Conservation (phyloP, 2,113 vertebrate genomes). For the Perca flavescens region DNA sequence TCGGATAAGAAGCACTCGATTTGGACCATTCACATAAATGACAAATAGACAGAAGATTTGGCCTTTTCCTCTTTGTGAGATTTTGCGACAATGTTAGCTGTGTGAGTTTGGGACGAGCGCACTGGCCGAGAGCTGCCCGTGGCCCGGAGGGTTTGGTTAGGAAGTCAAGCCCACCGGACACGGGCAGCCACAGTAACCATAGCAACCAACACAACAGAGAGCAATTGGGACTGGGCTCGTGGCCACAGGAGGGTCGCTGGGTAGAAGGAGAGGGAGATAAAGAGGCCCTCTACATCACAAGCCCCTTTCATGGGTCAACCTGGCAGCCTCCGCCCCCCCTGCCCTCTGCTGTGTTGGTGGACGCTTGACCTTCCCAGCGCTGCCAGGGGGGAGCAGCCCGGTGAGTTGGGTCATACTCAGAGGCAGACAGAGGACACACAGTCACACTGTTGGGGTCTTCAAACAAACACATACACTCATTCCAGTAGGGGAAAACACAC, state of each 20-base stretch:
- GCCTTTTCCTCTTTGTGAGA: slow-evolving; percentile 58
- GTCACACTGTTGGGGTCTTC: slow-evolving; percentile 29
- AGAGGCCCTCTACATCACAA: slow-evolving; percentile 31
- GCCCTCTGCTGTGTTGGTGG: slow-evolving; percentile 66
- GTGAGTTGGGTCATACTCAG: slow-evolving; percentile 68
- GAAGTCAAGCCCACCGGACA: slow-evolving; percentile 66
- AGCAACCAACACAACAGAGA: slow-evolving; percentile 58
- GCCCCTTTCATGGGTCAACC: slow-evolving; percentile 9
- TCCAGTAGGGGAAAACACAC: background rate
- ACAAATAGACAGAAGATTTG: slow-evolving; percentile 39
- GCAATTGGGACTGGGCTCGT: slow-evolving; percentile 2
- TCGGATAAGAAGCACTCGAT: slow-evolving; percentile 6
- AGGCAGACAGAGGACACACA: slow-evolving; percentile 65
- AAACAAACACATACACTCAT: slow-evolving; percentile 28
- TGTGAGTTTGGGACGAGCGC: slow-evolving; percentile 86
- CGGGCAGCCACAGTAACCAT: slow-evolving; percentile 58
- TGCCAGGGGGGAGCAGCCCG: slow-evolving; percentile 82
- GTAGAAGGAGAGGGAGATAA: slow-evolving; percentile 6
- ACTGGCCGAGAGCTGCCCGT: slow-evolving; percentile 65
- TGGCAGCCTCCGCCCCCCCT: background rate
- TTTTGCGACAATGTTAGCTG: slow-evolving; percentile 75
- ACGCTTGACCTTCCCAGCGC: slow-evolving; percentile 70
- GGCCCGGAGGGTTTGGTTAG: slow-evolving; percentile 69
- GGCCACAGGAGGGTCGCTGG: slow-evolving; percentile 19
- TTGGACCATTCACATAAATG: slow-evolving; percentile 18